Evolutionary conservation across 1,140 invertebrate genomes (phyloP), one percentile per base, ranked within the genome.

Genomic region (Penaeus chinensis): DNA sequence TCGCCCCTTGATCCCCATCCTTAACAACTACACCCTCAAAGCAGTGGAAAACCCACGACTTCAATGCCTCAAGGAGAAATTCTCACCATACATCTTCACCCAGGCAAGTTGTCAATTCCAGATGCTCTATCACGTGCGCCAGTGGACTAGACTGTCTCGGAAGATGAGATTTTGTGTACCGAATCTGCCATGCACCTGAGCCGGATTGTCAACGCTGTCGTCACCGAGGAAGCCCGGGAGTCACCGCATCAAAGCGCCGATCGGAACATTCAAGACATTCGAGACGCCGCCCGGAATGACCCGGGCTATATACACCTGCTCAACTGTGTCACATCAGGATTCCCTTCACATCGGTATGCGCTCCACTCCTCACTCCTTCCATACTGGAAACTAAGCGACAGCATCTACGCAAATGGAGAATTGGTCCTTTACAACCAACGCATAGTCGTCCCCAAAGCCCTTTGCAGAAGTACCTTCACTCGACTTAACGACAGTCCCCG

Each of bases 1-100:
- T n/a, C 87, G 91, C 37, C 87, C 91, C 0, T 91, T 90, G 82
- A 89, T 90, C 63, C 89, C 61, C n/a, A 37, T 92, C 47, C 85
- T 90, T 60, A 90, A 85, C 32, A 87, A 47, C 54, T 92, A 91
- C 69, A 65, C 22, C 42, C 79, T 92, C 42, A 91, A 92, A 37
- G 91, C 77, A n/a, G 69, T 90, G 5, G 89, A 90, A 20, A 90
- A 90, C n/a, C 42, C 89, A 18, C 83, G 89, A 20, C 20, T 90
- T 3, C 87, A 85, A 10, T 71, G 85, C 4, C 71, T 87, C 20
- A 79, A 79, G 61, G 77, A 79, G 37, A 89, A 87, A 62, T 79
- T 87, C 54, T 54, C 20, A 3, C 47, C 27, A 16, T 66, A 27
- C 47, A n/a, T 66, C 2, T 89, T 89, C 32, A 13, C 61, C 19